phyloP scores from a whole-genome alignment of 2,888 invertebrate genomes.

The Punctoribates punctum region DNA sequence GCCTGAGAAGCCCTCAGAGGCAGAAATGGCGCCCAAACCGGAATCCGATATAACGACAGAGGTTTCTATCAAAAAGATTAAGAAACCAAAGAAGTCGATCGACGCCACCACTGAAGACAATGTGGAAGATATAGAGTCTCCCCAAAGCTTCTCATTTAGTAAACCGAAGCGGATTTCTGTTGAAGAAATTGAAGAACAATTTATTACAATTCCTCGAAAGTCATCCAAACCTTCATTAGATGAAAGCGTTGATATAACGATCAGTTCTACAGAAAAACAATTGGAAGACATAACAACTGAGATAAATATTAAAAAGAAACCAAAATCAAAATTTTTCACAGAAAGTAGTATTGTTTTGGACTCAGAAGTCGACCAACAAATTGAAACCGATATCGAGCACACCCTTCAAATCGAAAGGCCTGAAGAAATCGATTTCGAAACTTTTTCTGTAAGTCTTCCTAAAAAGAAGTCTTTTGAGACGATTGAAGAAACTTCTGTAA shows the following conservation, averaged over 20 bases:
- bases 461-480: slow-evolving; percentile 36
- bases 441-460: neutral
- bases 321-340: neutral
- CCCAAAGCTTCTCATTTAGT: neutral
- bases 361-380: neutral
- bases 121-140: neutral
- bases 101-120: slow-evolving; percentile 40
- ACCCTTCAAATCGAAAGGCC: slow-evolving; percentile 33
- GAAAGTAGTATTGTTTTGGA: neutral
- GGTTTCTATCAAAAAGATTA: slow-evolving; percentile 1
- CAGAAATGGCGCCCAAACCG: slow-evolving; percentile 42
- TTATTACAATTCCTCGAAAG: slow-evolving; percentile 10
- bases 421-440: neutral
- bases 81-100: slow-evolving; percentile 35
- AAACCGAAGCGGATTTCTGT: neutral
- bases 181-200: slow-evolving; percentile 36
- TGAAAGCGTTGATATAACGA: neutral
- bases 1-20: slow-evolving; percentile 34
- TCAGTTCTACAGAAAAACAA: neutral
- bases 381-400: slow-evolving; percentile 34
- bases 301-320: slow-evolving; percentile 42
- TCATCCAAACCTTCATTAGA: neutral
- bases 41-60: slow-evolving; percentile 29
- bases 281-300: slow-evolving; percentile 33
- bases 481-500: slow-evolving; percentile 32